Base-by-base conservation (phyloP, 2,113 vertebrate genomes). In the Lepidothrix coronata region DNA sequence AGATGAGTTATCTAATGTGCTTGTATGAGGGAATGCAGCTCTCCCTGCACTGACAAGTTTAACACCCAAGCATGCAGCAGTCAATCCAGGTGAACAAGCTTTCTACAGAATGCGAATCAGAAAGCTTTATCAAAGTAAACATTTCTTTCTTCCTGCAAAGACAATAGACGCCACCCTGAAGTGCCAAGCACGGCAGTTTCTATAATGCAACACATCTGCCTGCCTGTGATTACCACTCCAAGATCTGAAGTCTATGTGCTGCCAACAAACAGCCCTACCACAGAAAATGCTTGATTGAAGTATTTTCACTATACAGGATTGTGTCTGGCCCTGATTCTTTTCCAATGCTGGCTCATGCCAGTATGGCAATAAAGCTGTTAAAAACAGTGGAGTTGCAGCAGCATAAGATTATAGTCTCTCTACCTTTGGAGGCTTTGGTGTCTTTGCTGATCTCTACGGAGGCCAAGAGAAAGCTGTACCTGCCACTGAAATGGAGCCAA, bases 101-200 rank as follows among this genome's bases (percentile, higher is more conserved):
- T 80, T 54, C 68, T 63, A 18, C 8, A 72, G 52, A 72, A 83
- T 6, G 84, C 7, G 52, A 84, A 88, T 61, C 22, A 65, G 51
- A 88, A 88, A 86, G 63, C 12, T 95, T 76, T 51, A 76, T 62
- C 62, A 85, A 70, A 89, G 58, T 13, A 33, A 63, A 72, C 54
- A 6, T 4, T 35, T 31, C 81, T 48, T 72, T 25, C 46, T 67
- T 88, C 39, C 55, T 77, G 27, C 14, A 43, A 59, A 88, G 83
- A 57, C 66, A 84, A 48, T 0, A 86, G 59, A 46, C 0, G 1
- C 35, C 57, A 67, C 58, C 27, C 49, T 75, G 23, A 48, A 78
- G 37, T 17, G 51, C 23, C 48, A 94, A 65, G 68, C 14, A 5
- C 0, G 1, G 48, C 49, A 27, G 49, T 19, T 67, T 55, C 63